These are phyloP conservation scores for Micrastur ruficollis DNA, from an alignment of 2,797 vertebrate species.

Conservation along the genomic window DNA sequence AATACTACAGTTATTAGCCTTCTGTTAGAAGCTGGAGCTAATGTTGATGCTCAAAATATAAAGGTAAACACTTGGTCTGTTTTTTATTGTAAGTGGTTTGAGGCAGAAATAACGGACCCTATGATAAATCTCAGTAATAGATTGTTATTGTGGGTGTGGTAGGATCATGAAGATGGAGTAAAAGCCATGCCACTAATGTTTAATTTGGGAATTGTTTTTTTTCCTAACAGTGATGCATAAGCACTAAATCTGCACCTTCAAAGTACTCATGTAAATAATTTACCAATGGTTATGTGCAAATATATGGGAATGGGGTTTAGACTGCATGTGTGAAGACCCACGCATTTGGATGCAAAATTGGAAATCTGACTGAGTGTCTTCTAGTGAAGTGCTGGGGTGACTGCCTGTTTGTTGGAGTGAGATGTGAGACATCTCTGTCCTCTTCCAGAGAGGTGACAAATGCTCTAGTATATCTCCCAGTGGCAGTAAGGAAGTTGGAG, in stretches of 20 bases:
- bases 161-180: background rate
- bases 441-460: background rate
- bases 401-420: background rate
- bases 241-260: background rate
- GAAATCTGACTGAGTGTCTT: background rate
- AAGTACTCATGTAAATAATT: background rate
- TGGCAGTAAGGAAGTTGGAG: background rate
- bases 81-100: background rate
- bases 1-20: constrained; percentile 99
- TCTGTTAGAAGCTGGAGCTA: constrained; percentile 93
- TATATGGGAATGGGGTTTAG: background rate
- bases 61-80: constrained; percentile 81
- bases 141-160: background rate
- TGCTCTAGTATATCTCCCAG: background rate
- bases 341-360: background rate
- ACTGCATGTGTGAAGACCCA: background rate
- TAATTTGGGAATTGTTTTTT: background rate
- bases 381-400: background rate
- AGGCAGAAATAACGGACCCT: background rate
- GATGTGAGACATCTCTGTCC: background rate
- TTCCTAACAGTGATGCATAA: background rate
- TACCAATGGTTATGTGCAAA: background rate
- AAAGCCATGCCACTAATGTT: background rate
- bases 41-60: constrained; percentile 96
- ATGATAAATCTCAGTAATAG: background rate